These are phyloP conservation scores for Trematocara variabile DNA, from an alignment of 2,113 vertebrate genomes.

Conservation along the genomic window DNA sequence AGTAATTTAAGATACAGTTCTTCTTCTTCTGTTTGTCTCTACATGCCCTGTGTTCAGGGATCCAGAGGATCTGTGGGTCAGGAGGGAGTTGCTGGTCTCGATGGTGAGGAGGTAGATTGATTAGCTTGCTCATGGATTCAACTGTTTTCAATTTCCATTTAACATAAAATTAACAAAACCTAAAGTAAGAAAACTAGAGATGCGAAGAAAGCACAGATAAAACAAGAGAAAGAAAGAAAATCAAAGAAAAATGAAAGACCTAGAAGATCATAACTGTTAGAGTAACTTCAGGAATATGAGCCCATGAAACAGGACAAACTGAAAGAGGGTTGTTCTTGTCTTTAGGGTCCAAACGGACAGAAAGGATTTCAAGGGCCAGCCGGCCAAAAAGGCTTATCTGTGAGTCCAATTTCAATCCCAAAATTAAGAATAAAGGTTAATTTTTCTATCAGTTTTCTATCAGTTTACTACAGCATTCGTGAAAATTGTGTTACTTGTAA, in stretches of 20 bases:
- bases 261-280: not conserved
- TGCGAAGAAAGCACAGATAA: not conserved
- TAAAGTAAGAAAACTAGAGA: not conserved
- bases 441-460: not conserved
- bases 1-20: no score
- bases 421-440: not conserved
- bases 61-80: slow-evolving; percentile 53
- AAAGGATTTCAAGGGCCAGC: slow-evolving; percentile 44
- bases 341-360: slow-evolving; percentile 64
- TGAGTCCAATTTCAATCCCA: slow-evolving; percentile 40
- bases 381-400: slow-evolving; percentile 58
- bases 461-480: not conserved
- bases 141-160: not conserved
- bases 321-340: not conserved
- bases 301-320: not conserved
- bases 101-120: slow-evolving; percentile 82
- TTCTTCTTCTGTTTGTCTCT: not conserved
- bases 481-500: not conserved
- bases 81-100: slow-evolving; percentile 68
- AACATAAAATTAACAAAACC: not conserved
- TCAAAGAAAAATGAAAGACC: not conserved
- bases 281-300: not conserved
- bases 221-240: not conserved
- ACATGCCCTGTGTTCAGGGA: slow-evolving; percentile 55
- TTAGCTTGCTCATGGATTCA: slow-evolving; percentile 43